Percentiles rank a stretch among this genome's conserved stretches.
phyloP scores from a whole-genome alignment of 2,888 invertebrate species.

The Ennomos fuscantarius region DNA sequence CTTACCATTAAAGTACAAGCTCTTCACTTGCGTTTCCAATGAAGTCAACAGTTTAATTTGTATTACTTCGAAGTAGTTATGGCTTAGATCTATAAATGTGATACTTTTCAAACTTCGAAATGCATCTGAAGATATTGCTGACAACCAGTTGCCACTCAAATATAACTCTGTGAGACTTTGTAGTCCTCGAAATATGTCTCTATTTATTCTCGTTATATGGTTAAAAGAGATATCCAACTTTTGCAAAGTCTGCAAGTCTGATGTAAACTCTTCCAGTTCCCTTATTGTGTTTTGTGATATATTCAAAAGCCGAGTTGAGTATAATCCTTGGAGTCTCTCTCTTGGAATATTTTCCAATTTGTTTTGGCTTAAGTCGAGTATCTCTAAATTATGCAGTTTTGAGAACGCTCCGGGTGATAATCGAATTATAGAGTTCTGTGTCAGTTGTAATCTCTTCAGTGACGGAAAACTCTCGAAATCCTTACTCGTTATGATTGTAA shows the following conservation, averaged over 20 bases:
- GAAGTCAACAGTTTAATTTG: conserved; percentile 91
- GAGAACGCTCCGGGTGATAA: conserved; percentile 94
- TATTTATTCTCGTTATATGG: conserved; percentile 91
- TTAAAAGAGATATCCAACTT: conserved; percentile 93
- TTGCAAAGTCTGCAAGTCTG: conserved; percentile 91
- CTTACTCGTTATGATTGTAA: conserved; percentile 92
- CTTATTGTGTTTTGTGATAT: conserved; percentile 93
- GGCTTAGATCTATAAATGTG: conserved; percentile 90
- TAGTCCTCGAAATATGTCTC: conserved; percentile 91
- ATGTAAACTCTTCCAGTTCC: conserved; percentile 92
- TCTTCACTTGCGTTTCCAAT: conserved; percentile 93
- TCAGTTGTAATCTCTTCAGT: conserved; percentile 89
- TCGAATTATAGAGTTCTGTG: conserved; percentile 90
- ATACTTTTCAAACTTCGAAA: conserved; percentile 92
- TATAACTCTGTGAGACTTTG: conserved; percentile 91
- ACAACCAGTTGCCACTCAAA: conserved; percentile 93
- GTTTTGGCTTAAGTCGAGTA: conserved; percentile 92
- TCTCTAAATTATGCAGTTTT: conserved; percentile 89
- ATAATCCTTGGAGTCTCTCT: conserved; percentile 92
- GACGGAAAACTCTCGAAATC: conserved; percentile 94
- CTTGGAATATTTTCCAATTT: conserved; percentile 93
- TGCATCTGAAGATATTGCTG: conserved; percentile 90
- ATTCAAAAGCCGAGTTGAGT: conserved; percentile 90
- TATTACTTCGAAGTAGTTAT: conserved; percentile 93
- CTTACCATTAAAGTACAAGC: conserved; percentile 92